phyloP scores from a whole-genome alignment of 2,797 vertebrate species.

The Myotis planiceps region DNA sequence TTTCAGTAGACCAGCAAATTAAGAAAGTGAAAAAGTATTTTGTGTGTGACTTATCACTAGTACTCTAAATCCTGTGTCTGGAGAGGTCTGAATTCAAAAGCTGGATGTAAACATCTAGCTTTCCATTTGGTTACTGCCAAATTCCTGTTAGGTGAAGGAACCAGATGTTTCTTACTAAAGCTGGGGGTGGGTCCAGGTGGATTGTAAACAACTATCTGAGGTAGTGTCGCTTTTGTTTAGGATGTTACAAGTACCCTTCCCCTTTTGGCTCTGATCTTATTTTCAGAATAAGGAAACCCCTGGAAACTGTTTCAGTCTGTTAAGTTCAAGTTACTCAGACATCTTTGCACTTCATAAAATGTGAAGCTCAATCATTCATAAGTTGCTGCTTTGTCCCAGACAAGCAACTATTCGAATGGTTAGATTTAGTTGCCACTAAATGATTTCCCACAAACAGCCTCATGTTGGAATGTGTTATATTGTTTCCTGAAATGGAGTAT shows the following conservation, averaged over 20 bases:
- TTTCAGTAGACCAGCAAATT: neutral
- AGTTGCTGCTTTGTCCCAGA: neutral
- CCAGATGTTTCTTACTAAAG: neutral
- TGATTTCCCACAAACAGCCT: neutral
- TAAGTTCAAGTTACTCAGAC: neutral
- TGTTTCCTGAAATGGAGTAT: neutral
- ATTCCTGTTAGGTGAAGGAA: neutral
- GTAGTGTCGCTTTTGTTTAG: neutral
- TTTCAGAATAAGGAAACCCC: neutral
- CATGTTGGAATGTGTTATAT: neutral
- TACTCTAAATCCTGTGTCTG: neutral
- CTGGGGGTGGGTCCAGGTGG: neutral
- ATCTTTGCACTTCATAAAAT: neutral
- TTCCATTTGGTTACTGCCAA: neutral
- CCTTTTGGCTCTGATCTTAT: neutral
- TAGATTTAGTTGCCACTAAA: neutral
- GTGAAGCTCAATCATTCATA: neutral
- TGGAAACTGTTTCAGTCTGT: neutral
- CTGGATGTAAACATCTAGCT: neutral
- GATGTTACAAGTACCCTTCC: neutral
- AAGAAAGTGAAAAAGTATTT: neutral
- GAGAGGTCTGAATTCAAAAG: neutral
- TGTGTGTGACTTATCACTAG: neutral
- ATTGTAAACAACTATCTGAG: neutral
- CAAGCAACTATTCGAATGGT: neutral